These are phyloP conservation scores for Drosophila quinaria DNA, from an alignment of 2,888 invertebrate genomes.

Conservation along the genomic window DNA sequence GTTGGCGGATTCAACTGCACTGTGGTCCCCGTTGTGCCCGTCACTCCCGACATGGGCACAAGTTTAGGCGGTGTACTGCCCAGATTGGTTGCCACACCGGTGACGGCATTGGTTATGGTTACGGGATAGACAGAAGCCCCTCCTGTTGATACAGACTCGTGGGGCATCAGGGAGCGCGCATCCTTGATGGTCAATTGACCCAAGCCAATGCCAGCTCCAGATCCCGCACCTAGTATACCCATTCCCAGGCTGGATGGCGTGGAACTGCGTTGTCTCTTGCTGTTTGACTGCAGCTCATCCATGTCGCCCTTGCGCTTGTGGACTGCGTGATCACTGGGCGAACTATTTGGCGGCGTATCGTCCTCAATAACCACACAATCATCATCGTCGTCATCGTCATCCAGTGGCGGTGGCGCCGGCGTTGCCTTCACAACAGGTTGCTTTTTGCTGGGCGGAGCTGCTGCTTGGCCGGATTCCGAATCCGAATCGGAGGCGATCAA, in stretches of 20 bases:
- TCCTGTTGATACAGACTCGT: constrained; percentile 51
- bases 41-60: constrained; percentile 69
- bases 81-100: constrained; percentile 88
- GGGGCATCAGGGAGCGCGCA: constrained; percentile 83
- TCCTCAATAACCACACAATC: constrained; percentile 87
- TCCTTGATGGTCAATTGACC: constrained; percentile 85
- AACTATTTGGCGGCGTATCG: constrained; percentile 85
- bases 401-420: constrained; percentile 34
- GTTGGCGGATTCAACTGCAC: constrained; percentile 71
- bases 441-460: constrained; percentile 44
- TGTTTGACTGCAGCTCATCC: constrained; percentile 86
- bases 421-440: constrained; percentile 19
- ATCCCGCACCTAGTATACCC: constrained; percentile 23
- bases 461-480: constrained; percentile 51
- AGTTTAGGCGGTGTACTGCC: constrained; percentile 83
- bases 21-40: constrained; percentile 46
- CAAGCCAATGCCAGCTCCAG: constrained; percentile 43
- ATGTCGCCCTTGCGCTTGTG: constrained; percentile 86
- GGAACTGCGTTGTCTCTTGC: constrained; percentile 78
- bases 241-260: constrained; percentile 45
- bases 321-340: constrained; percentile 58
- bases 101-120: constrained; percentile 88
- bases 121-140: constrained; percentile 62
- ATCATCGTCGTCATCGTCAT: constrained; percentile 84
- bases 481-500: constrained; percentile 85